phyloP scores from a whole-genome alignment of 2,113 vertebrate species.

The Varanus salvator region DNA sequence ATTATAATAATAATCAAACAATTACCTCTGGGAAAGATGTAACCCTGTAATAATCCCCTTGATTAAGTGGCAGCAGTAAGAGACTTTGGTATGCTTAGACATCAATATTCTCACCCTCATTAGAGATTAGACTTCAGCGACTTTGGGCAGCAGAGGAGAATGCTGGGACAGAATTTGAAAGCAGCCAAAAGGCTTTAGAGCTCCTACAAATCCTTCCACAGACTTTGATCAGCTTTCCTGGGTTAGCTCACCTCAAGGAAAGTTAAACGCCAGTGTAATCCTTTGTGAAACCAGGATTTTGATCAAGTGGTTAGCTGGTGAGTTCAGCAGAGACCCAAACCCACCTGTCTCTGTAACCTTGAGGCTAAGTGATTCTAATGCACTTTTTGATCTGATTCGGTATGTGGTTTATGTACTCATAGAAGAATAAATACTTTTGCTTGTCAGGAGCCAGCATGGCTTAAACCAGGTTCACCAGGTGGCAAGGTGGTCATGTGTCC shows the following conservation, averaged over 20 bases:
- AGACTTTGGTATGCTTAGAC: constrained; percentile 37
- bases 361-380: neutral
- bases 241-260: neutral
- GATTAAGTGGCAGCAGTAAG: constrained; percentile 50
- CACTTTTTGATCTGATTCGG: neutral
- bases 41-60: constrained; percentile 49
- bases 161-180: constrained; percentile 15
- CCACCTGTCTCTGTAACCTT: neutral
- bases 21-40: constrained; percentile 42
- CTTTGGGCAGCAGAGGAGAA: constrained; percentile 27
- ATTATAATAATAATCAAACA: constrained; percentile 44
- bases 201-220: neutral
- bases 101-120: constrained; percentile 33
- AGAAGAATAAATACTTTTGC: neutral
- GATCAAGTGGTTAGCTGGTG: constrained; percentile 26
- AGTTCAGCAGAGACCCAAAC: constrained; percentile 17
- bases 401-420: neutral
- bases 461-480: neutral
- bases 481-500: neutral
- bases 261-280: neutral
- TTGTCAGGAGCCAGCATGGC: neutral
- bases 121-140: constrained; percentile 32
- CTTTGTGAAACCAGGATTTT: neutral
- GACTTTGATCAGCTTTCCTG: neutral
- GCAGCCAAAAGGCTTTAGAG: neutral